Conservation (phyloP, 2,113 vertebrate species). For the Strigops habroptila region DNA sequence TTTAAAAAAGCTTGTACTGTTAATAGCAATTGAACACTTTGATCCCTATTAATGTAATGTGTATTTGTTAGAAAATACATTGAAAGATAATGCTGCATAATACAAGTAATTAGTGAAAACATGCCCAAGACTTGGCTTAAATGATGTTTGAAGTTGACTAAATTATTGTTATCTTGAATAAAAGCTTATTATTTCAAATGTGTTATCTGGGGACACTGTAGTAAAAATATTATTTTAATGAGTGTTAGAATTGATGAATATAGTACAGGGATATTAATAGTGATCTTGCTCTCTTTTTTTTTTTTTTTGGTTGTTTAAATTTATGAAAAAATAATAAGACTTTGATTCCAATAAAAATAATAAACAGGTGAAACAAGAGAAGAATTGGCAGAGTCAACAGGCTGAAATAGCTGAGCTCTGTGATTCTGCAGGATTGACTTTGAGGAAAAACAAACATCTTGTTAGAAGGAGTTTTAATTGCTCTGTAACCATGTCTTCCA, state of each 20-base stretch:
- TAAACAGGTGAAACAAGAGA: accelerated
- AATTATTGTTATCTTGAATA: not conserved
- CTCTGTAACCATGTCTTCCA: conserved; percentile 53
- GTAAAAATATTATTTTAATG: not conserved
- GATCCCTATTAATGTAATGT: not conserved
- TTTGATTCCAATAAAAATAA: not conserved
- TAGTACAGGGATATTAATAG: not conserved
- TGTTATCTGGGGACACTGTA: not conserved
- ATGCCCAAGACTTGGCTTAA: not conserved
- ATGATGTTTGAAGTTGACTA: not conserved
- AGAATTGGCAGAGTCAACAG: not conserved
- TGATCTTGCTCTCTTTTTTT: not conserved
- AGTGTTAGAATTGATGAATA: not conserved
- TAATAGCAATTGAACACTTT: not conserved
- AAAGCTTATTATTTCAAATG: not conserved
- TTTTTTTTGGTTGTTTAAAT: not conserved
- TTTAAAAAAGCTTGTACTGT: not conserved
- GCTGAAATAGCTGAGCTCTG: not conserved
- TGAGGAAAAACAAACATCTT: accelerated
- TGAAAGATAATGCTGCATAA: not conserved
- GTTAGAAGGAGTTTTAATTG: not conserved
- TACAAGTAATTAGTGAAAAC: not conserved
- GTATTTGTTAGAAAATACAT: not conserved
- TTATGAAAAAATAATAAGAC: not conserved
- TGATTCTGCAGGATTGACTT: not conserved